Base-by-base conservation (phyloP, 2,888 invertebrate genomes). In the Cistogaster globosa region DNA sequence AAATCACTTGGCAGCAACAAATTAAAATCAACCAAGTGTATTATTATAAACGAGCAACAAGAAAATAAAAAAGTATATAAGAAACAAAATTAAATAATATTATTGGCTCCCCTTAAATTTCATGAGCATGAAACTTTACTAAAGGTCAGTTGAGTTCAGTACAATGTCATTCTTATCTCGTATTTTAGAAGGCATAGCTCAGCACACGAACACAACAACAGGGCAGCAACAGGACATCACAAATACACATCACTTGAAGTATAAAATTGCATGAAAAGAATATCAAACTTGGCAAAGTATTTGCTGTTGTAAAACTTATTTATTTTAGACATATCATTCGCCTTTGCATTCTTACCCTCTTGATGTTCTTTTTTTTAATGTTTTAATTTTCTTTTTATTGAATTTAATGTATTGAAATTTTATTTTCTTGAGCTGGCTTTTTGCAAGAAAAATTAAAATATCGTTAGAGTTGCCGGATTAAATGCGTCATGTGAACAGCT, bases 21-120 rank as follows among this genome's bases (percentile, higher is more conserved):
- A 81, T 38, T 18, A 60, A 72, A 72, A 48, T 42, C 84, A 87
- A 65, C 86, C 67, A 68, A 87, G 86, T 85, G 81, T 78, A 85
- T 83, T 80, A 87, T 83, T 83, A 79, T 81, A 81, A 83, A 83
- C 36, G 83, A 72, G 67, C 63, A 86, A 84, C 86, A 82, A 53
- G 4, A 80, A 71, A 62, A 32, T 6, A 32, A 2, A 32, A 32
- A 32, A 7, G n/a, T n/a, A n/a, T 7, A 32, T 2, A 14, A 14
- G 20, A 51, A 53, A 53, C 18, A 36, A 67, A 67, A 67, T 67
- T 67, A 32, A 67, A 67, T 67, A 67, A 51, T 12, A 11, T 11
- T 16, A 48, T 48, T 48, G 14, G 14, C 45, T n/a, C 45, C 16
- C 16, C 16, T 48, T 42, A 12, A 42, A 42, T 42, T 42, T 42